Base-by-base conservation (phyloP, 2,113 vertebrate genomes). In the Bos indicus region DNA sequence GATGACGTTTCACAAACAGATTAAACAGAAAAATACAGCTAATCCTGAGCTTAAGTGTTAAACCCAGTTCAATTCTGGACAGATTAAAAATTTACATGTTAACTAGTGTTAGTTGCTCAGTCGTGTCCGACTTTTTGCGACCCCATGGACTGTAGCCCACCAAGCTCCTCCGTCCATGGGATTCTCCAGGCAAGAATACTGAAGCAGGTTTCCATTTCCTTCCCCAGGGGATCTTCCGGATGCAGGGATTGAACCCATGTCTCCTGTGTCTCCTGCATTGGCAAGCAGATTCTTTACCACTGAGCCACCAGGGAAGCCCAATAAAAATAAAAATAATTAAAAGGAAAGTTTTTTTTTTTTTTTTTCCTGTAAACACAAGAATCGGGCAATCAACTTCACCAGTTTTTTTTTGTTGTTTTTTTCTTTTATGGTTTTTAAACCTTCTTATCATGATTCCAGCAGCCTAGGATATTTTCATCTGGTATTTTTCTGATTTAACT, bases 401-500 rank as follows among this genome's bases (percentile, higher is more conserved):
- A 46, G 48, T 56, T 62, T n/a, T 95, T 84, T 0, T 67, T 5
- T 25, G 7, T 7, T 51, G 14, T 51, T 30, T 43, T 93, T 94
- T 90, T 87, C n/a, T 78, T 74, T 96, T 30, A 80, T 71, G 14
- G 11, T 33, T 67, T 93, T 90, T 90, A 51, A 96, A 77, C 26
- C 33, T 94, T 85, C 12, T 6, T 60, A 40, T 92, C 81, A 56
- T 48, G 26, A 91, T 62, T 40, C 19, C 19, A 91, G 25, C 1
- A 86, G 78, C 40, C 54, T 19, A 80, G 60, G 26, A 26, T 86
- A n/a, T 43, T 94, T 96, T 94, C 33, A 78, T 85, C 40, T 92
- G 30, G 4, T 89, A 56, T 87, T 93, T 95, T 96, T 91, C 59
- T 84, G 26, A 81, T 81, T 95, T 94, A 95, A 40, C 43, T 12